These are phyloP conservation scores for Acridotheres tristis DNA, from an alignment of 2,797 vertebrate species.

Conservation along the genomic window DNA sequence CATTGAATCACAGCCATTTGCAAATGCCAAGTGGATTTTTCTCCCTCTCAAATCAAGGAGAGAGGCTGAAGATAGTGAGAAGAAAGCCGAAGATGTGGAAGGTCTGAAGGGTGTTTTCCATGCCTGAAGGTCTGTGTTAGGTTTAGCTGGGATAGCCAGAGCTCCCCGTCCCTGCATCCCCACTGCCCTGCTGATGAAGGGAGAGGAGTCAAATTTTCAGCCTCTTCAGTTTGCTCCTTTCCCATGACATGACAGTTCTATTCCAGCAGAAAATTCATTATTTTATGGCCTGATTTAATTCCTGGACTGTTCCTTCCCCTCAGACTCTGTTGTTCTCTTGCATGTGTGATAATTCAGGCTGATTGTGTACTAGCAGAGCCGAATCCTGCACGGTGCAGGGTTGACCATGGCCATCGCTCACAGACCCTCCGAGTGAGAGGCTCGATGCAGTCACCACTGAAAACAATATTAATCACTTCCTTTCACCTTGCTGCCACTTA, in stretches of 20 bases:
- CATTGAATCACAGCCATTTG: slow-evolving; percentile 24
- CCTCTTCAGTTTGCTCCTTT: not conserved
- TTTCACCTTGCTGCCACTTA: not conserved
- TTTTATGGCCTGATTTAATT: not conserved
- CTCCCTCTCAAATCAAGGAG: not conserved
- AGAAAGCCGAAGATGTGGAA: not conserved
- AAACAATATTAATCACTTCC: not conserved
- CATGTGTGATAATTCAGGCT: not conserved
- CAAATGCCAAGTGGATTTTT: slow-evolving; percentile 14
- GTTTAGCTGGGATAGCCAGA: not conserved
- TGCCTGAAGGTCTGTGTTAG: not conserved
- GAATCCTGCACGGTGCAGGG: fast-evolving
- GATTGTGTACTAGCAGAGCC: not conserved
- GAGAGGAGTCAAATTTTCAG: not conserved
- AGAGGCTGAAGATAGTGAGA: not conserved
- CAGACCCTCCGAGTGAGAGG: not conserved
- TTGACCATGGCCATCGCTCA: not conserved
- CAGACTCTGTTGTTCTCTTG: not conserved
- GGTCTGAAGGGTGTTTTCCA: not conserved
- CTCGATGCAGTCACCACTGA: not conserved
- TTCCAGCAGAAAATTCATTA: not conserved
- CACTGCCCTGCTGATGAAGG: not conserved
- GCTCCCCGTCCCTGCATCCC: not conserved
- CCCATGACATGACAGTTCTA: not conserved
- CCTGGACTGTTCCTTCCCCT: not conserved